These are phyloP conservation scores for Lasioglossum leucozonium DNA, from an alignment of 2,888 invertebrate genomes.

Conservation along the genomic window DNA sequence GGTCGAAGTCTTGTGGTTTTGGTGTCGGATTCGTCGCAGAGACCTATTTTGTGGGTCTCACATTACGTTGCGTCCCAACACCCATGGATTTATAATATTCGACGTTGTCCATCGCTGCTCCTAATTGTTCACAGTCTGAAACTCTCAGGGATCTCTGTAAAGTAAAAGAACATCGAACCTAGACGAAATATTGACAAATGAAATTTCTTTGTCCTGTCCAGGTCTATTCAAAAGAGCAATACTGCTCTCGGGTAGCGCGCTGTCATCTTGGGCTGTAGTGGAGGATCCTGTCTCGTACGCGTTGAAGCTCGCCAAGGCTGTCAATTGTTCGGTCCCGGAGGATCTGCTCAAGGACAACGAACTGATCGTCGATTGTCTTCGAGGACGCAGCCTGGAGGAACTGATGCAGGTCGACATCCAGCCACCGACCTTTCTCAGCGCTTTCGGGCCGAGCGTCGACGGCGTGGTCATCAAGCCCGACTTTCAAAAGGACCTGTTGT, in stretches of 20 bases:
- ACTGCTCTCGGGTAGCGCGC: conserved; percentile 93
- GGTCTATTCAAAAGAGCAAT: conserved; percentile 95
- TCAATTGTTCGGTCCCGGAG: conserved; percentile 93
- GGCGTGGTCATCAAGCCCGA: conserved; percentile 96
- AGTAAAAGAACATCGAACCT: too few relatives aligned
- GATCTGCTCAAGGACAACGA: conserved; percentile 93
- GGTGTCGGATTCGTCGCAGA: too few relatives aligned
- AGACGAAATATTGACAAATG: background rate
- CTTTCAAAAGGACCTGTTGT: conserved; percentile 92
- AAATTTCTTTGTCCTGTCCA: conserved; percentile 73
- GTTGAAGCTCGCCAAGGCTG: conserved; percentile 91
- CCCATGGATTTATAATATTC: too few relatives aligned
- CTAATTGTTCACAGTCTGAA: too few relatives aligned
- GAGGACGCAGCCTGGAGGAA: conserved; percentile 91
- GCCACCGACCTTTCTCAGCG: conserved; percentile 92
- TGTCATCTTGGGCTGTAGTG: conserved; percentile 95
- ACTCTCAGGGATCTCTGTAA: too few relatives aligned
- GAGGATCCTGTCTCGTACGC: conserved; percentile 94
- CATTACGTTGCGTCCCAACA: too few relatives aligned
- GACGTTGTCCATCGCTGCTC: too few relatives aligned
- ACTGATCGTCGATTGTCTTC: conserved; percentile 92
- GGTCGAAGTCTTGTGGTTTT: too few relatives aligned
- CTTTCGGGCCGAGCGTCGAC: conserved; percentile 97
- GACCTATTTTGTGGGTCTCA: too few relatives aligned
- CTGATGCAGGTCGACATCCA: conserved; percentile 91